Base-by-base conservation (phyloP, 2,797 vertebrate species). In the Helarctos malayanus region DNA sequence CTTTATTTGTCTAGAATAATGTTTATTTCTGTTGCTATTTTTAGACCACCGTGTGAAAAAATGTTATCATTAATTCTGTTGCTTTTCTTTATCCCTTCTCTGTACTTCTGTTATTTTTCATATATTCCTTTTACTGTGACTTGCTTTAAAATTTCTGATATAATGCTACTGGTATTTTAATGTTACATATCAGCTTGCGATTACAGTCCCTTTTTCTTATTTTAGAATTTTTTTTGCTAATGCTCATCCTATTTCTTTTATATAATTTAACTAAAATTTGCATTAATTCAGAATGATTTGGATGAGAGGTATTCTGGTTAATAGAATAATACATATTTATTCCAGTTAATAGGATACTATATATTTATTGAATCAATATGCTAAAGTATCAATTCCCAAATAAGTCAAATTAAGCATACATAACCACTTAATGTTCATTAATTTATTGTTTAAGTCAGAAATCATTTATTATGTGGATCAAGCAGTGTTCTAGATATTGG, bases 11-110 rank as follows among this genome's bases (percentile, higher is more conserved):
- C 38, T 71, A 23, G 80, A 68, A 61, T 78, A 76, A 81, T 78
- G 2, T 91, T 96, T 84, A 78, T 63, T 95, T 91, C 49, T 95
- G 29, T n/a, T 81, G 82, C 76, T 93, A 29, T 75, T 91, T 94
- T 96, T 95, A 94, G 54, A 10, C 29, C 29, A 78, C 35, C 25
- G 52, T 81, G 19, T 88, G 69, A 57, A 93, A 96, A 89, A 35
- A 59, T 38, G 21, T 45, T 93, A 18, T 47, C 52, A 85, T 88
- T 81, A 91, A 91, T 85, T 84, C 8, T 29, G 25, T 68, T 80
- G 38, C 19, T 85, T 95, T 83, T 80, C n/a, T 57, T 61, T 59
- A 45, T 47, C 6, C 27, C 23, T 82, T 73, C 41, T 94, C 13
- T 83, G 4, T 61, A 54, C 75, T 91, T 65, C 21, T 91, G 29